A percentile compares a stretch with the other conserved stretches of the same genome.
Conservation (phyloP, 2,888 invertebrate species). For the Noctua pronuba region DNA sequence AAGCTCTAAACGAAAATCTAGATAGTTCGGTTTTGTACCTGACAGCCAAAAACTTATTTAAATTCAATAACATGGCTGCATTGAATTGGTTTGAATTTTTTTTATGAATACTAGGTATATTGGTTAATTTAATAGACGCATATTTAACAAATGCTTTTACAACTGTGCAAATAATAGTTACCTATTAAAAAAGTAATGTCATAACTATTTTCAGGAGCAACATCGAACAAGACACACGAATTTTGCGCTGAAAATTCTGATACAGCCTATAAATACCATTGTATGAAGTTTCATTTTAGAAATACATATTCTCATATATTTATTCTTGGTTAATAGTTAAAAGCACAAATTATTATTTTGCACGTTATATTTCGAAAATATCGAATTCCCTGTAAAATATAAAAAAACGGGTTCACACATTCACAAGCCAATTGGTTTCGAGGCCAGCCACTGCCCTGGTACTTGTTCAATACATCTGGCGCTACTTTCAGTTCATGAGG, state of each 20-base stretch:
- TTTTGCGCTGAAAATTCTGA: background rate
- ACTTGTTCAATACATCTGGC: constrained; percentile 73
- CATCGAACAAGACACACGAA: background rate
- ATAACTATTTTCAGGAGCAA: constrained; percentile 10
- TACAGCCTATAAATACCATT: background rate
- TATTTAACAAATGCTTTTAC: background rate
- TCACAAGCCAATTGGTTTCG: constrained; percentile 71
- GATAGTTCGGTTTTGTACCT: background rate
- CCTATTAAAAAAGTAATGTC: background rate
- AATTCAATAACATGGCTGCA: background rate
- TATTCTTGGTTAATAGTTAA: constrained; percentile 6
- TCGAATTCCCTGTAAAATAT: constrained; percentile 63
- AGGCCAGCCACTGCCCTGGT: constrained; percentile 72
- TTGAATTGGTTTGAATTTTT: background rate
- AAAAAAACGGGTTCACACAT: constrained; percentile 65
- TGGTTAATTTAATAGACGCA: background rate
- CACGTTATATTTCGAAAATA: constrained; percentile 36
- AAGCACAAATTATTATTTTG: background rate
- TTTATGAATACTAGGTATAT: background rate
- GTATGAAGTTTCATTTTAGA: background rate
- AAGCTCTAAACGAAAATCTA: background rate
- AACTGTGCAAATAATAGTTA: background rate
- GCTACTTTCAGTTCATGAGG: constrained; percentile 72
- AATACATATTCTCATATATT: constrained; percentile 1
- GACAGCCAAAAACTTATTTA: constrained; percentile 19